Evolutionary conservation across 1,140 invertebrate genomes (phyloP).

Genomic region (Sycophila sp.): DNA sequence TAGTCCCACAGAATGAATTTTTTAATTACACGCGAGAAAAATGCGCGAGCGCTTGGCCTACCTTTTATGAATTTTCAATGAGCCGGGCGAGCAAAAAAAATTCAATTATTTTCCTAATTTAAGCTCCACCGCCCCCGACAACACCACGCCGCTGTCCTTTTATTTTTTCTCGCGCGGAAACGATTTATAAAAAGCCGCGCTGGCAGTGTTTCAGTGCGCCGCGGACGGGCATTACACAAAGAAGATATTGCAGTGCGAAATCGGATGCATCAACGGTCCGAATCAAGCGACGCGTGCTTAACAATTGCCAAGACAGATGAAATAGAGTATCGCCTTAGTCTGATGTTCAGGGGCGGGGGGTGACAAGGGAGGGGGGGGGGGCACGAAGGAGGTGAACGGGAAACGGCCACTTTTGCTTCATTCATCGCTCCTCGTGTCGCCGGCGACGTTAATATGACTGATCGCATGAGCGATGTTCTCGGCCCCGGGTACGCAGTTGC

Average conservation of each 20-base stretch:
- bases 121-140: no score
- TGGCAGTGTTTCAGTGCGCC: conserved; percentile 19
- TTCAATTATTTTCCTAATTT: no score
- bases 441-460: no score
- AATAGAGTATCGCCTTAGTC: background rate
- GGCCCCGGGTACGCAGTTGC: no score
- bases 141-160: conserved; percentile 1
- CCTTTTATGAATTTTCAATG: conserved; percentile 1
- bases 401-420: no score
- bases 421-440: no score
- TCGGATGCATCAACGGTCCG: conserved; percentile 3
- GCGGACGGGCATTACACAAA: conserved; percentile 7
- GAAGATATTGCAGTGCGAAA: background rate
- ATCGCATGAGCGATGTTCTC: no score
- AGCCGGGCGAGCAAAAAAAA: no score
- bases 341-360: no score
- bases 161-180: background rate
- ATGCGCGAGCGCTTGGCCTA: no score
- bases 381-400: no score
- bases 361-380: no score
- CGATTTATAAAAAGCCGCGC: conserved; percentile 5
- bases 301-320: conserved; percentile 1
- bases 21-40: conserved; percentile 7
- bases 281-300: conserved; percentile 8
- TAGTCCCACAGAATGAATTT: conserved; percentile 4